Evolutionary conservation across 2,797 vertebrate species (phyloP).

Genomic region (Catharus ustulatus): DNA sequence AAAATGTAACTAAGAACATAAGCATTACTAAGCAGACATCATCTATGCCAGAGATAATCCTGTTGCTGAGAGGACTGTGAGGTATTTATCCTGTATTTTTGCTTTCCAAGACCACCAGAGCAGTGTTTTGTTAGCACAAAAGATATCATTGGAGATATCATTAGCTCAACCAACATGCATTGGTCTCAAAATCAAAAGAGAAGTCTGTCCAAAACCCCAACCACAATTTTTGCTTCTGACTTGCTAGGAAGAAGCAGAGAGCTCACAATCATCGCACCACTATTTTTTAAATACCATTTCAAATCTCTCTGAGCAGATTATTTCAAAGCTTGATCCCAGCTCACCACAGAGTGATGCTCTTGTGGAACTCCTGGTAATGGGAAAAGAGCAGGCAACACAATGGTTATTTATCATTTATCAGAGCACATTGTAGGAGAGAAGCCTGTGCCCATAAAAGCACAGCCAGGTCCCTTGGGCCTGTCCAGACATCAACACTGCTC

Average conservation of each 20-base stretch:
- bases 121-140: not conserved
- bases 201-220: slow-evolving; percentile 6
- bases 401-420: slow-evolving; percentile 50
- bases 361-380: slow-evolving; percentile 32
- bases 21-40: slow-evolving; percentile 15
- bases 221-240: not conserved
- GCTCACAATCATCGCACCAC: not conserved
- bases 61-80: not conserved
- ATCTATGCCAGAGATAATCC: slow-evolving; percentile 27
- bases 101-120: slow-evolving; percentile 37
- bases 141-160: not conserved
- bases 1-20: not conserved
- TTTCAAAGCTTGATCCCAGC: slow-evolving; percentile 43
- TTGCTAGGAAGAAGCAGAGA: not conserved
- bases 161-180: not conserved
- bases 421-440: slow-evolving; percentile 33
- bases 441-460: slow-evolving; percentile 58
- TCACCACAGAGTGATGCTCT: not conserved
- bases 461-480: slow-evolving; percentile 15
- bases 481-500: slow-evolving; percentile 43
- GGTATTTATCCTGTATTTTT: not conserved
- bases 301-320: slow-evolving; percentile 33
- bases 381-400: slow-evolving; percentile 33
- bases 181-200: not conserved
- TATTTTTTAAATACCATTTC: slow-evolving; percentile 47